These are phyloP conservation scores for Bufo bufo DNA, from an alignment of 2,113 vertebrate genomes.

Conservation along the genomic window DNA sequence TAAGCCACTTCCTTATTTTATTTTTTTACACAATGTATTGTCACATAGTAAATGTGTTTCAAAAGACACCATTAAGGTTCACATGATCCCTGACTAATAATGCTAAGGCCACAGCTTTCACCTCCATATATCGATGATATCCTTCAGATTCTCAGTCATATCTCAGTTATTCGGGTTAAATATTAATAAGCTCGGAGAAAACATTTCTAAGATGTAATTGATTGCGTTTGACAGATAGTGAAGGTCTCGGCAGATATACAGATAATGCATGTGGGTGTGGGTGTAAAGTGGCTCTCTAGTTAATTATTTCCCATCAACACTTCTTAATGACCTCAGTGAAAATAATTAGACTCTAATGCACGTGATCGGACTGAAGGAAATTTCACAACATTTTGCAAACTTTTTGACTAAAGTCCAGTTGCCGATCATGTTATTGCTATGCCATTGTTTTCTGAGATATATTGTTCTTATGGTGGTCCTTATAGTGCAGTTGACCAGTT, in stretches of 20 bases:
- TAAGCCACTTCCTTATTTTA: too few species aligned
- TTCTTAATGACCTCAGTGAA: conserved; percentile 4
- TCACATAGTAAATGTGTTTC: not conserved
- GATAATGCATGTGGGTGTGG: not conserved
- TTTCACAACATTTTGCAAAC: not conserved
- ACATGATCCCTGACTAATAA: not conserved
- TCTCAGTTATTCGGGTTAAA: conserved; percentile 39
- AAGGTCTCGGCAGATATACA: conserved; percentile 26
- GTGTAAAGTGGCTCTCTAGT: conserved; percentile 12
- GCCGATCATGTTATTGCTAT: not conserved
- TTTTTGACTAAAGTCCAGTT: not conserved
- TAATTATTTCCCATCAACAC: conserved; percentile 52
- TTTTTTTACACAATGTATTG: not conserved
- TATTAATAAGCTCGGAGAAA: conserved; percentile 49
- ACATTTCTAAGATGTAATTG: conserved; percentile 41
- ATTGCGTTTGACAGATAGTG: conserved; percentile 25
- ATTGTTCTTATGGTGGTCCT: not conserved
- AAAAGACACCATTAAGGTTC: not conserved
- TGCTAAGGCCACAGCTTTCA: not conserved
- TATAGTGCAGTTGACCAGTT: too few species aligned
- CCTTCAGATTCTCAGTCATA: not conserved
- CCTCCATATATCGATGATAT: not conserved
- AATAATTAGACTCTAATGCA: conserved; percentile 36
- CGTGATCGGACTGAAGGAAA: not conserved
- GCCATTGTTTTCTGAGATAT: not conserved